Evolutionary conservation across 1,140 invertebrate genomes (phyloP).

Genomic region (Heliconius hermathena): DNA sequence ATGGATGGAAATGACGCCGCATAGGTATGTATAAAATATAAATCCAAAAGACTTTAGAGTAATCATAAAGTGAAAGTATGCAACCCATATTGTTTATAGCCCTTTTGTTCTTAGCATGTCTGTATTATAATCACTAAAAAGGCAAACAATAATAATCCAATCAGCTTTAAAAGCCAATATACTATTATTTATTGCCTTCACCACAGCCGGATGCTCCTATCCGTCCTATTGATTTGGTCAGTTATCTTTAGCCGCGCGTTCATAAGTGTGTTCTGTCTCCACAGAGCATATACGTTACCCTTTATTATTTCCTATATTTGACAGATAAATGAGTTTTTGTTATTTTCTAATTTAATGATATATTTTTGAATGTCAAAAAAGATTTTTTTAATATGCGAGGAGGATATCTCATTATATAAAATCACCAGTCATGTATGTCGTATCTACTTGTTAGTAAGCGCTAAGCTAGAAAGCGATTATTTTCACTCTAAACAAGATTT

Average conservation of each 20-base stretch:
- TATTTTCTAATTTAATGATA: not conserved
- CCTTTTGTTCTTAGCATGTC: not conserved
- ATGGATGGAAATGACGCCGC: not conserved
- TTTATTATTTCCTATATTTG: constrained; percentile 13
- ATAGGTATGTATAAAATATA: no score
- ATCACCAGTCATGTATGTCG: not conserved
- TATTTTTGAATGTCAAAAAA: not conserved
- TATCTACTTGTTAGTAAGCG: not conserved
- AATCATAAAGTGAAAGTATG: not conserved
- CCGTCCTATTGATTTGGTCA: constrained; percentile 53
- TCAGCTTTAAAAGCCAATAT: constrained; percentile 29
- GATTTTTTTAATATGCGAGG: not conserved
- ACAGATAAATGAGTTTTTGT: not conserved
- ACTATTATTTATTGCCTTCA: constrained; percentile 72
- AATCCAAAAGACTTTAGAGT: not conserved
- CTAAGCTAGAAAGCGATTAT: constrained; percentile 41
- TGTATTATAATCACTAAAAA: not conserved
- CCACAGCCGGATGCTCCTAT: constrained; percentile 64
- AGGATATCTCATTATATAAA: not conserved
- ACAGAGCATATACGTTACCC: not conserved
- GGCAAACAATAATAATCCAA: constrained; percentile 7
- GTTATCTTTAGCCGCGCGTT: constrained; percentile 28
- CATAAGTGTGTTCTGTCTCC: constrained; percentile 5
- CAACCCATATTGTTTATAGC: not conserved
- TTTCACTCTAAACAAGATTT: constrained; percentile 57